Base-by-base conservation (phyloP, 2,888 invertebrate species). In the Hanleya hanleyi region DNA sequence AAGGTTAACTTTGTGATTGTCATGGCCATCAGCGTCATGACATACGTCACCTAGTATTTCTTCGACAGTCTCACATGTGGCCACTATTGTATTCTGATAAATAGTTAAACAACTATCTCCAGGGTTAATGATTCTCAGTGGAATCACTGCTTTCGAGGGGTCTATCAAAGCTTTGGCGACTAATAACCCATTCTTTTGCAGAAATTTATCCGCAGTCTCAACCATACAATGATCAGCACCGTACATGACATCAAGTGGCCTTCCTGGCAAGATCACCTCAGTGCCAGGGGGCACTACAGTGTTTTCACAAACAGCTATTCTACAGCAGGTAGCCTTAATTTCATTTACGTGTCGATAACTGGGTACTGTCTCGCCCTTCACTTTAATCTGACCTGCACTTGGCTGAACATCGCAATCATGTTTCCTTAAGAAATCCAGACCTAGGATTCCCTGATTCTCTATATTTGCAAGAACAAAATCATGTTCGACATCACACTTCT, bases 91-190 rank as follows among this genome's bases (percentile, higher is more conserved):
- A 26, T 57, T 37, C 41, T 69, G 38, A 9, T 49, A 72, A 6
- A 35, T 22, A 1, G 71, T 71, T 33, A 64, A 57, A 22, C 69
- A 36, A 26, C 71, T 76, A 12, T 67, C 49, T 68, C 35, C 36
- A 66, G 51, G 61, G 70, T 73, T 26, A 70, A 35, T 0, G 18
- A 69, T 67, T 33, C 66, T 41, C 15, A 76, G 26, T 15, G 76
- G 73, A 29, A 76, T 33, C 12, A 15, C 12, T 1, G 57, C 71
- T 12, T 35, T 66, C 7, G 15, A 50, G 26, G 37, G n/a, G 51
- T 68, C 50, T 9, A 73, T 47, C 22, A 76, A 49, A 4, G 69
- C n/a, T 33, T n/a, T 72, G 2, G 57, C 57, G 29, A 38, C 57
- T 15, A 4, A 29, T 26, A 57, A 57, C 2, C 26, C 26, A 57